Base-by-base conservation (phyloP, 2,113 vertebrate species). In the Aspidoscelis tigris region DNA sequence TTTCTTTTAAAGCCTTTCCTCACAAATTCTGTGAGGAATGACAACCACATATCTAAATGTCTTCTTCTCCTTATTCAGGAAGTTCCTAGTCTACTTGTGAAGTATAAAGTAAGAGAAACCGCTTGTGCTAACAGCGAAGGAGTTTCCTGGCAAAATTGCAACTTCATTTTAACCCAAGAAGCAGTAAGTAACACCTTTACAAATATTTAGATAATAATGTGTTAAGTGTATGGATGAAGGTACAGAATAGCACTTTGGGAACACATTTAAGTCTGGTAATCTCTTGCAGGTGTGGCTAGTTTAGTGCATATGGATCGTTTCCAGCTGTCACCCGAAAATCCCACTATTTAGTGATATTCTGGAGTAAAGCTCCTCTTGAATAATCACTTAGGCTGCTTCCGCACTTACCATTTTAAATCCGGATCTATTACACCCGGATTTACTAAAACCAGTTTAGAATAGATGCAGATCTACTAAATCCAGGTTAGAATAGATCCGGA, bases 81-180 rank as follows among this genome's bases (percentile, higher is more conserved):
- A 71, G 90, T 91, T 68, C 87, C 93, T 43, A 92, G 94, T 82
- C 94, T 97, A 84, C 76, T 92, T 0, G 39, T 98, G 80, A 89
- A 94, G 83, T 99, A 98, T 77, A 89, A 90, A 90, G 94, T 94
- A 91, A 95, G 85, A 84, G 96, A 95, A 91, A 97, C 95, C 0
- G 80, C 95, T 61, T 99, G 98, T 84, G 22, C 88, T 3, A 21
- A 80, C 41, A 92, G 90, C 26, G 95, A 87, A 86, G 80, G 53
- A 70, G 96, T 93, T 92, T 70, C 53, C 6, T 99, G 98, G 98
- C 94, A 95, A 83, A 94, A 98, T 0, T 99, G 98, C 68, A 81
- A 96, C 84, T 98, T 98, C 86, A 91, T 93, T 80, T 85, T 72
- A 4, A 0, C 53, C 33, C 82, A 80, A 12, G 80, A 93, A 4